Base-by-base conservation (phyloP, 2,888 invertebrate genomes). In the Loripinus fragilis region DNA sequence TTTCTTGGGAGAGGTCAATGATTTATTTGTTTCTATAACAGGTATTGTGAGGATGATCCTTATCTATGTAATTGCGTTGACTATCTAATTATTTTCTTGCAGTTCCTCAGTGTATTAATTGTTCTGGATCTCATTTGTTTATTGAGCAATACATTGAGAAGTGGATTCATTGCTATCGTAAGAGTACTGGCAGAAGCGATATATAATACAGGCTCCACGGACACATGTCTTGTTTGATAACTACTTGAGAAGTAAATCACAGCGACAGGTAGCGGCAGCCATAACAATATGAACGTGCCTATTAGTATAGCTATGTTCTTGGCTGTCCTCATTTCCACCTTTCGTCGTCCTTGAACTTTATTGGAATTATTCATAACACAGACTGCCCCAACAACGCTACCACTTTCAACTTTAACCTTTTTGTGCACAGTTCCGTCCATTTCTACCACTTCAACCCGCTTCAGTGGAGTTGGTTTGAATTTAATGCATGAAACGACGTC, bases 281-380 rank as follows among this genome's bases (percentile, higher is more conserved):
- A 87, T 12, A 84, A 71, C 25, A 78, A 64, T 33, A 77, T 74
- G 55, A 87, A 87, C 0, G 79, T 76, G 3, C 82, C 84, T 23
- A 85, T 81, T 45, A 85, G 45, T 60, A 80, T 81, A 8, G 86
- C 88, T 15, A 89, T 88, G 66, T 88, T 81, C 69, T 89, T 88
- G 10, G 91, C 90, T 0, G 90, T 89, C 41, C 86, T 80, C 60
- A 86, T 85, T 78, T 91, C 91, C 25, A 91, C 87, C 65, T 83
- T 80, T 15, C 91, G 77, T 67, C 85, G 81, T 0, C 91, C 91
- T n/a, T 83, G 83, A 38, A 86, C 81, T 65, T 76, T 86, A 76
- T 89, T 90, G 30, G 85, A 78, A 8, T 78, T 80, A 71, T 86
- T 89, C 87, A 90, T 86, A 0, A 90, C 86, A 76, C 91, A 91